phyloP scores from a whole-genome alignment of 2,888 invertebrate genomes.

The Aphidius colemani region DNA sequence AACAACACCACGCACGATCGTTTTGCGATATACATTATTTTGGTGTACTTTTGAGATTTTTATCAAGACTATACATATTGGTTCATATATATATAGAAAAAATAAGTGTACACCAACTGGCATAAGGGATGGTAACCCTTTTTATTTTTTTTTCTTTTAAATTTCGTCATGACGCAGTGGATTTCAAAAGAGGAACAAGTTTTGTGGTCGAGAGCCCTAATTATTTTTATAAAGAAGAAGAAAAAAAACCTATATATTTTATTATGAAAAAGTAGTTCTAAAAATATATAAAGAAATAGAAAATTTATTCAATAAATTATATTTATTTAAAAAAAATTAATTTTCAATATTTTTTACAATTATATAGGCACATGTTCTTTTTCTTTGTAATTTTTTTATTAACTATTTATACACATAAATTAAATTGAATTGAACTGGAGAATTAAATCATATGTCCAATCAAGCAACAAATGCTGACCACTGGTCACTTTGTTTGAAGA shows the following conservation, averaged over 20 bases:
- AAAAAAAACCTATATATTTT: slow-evolving; percentile 3
- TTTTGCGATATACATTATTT: slow-evolving; percentile 12
- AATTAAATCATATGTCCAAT: slow-evolving; percentile 3
- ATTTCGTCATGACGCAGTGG: background rate
- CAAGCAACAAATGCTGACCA: slow-evolving; percentile 11
- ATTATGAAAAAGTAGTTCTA: background rate
- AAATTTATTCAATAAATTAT: too few species aligned
- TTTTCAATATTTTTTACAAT: too few species aligned
- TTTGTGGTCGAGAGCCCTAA: slow-evolving; percentile 35
- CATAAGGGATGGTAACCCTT: background rate
- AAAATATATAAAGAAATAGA: too few species aligned
- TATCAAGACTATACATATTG: slow-evolving; percentile 7
- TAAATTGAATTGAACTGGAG: background rate
- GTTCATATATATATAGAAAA: too few species aligned
- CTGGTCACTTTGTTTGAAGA: slow-evolving; percentile 17
- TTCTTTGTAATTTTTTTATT: background rate
- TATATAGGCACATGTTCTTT: too few species aligned
- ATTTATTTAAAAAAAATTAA: too few species aligned
- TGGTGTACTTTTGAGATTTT: slow-evolving; percentile 15
- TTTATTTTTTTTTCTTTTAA: background rate
- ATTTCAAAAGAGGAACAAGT: slow-evolving; percentile 32
- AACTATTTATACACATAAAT: background rate
- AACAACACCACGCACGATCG: slow-evolving; percentile 15
- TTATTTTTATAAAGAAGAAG: slow-evolving; percentile 22
- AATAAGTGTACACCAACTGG: too few species aligned